Evolutionary conservation across 2,888 invertebrate genomes (phyloP).

Genomic region (Rambutsinella grinnellia): DNA sequence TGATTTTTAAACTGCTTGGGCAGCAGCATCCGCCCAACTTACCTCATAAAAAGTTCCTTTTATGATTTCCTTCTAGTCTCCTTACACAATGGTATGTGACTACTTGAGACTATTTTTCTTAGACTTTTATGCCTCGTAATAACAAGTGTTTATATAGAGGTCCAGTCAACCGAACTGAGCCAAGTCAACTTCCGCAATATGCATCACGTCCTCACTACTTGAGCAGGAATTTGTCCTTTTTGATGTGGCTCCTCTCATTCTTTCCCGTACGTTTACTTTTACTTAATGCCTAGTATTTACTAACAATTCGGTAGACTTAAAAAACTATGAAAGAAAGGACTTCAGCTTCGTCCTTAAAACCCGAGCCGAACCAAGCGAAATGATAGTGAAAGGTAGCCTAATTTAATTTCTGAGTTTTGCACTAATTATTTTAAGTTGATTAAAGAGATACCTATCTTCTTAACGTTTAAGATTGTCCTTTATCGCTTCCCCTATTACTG

Average conservation of each 20-base stretch:
- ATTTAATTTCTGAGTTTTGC: constrained; percentile 47
- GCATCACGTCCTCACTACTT: neutral
- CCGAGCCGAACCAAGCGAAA: too few species aligned
- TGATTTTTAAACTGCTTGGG: neutral
- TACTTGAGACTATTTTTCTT: constrained; percentile 15
- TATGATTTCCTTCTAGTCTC: constrained; percentile 42
- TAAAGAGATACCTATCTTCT: constrained; percentile 21
- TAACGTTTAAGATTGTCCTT: neutral
- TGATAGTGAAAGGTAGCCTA: constrained; percentile 17
- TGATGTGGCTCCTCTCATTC: neutral
- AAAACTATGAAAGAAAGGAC: neutral
- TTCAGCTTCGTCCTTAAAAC: too few species aligned
- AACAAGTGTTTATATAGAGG: neutral
- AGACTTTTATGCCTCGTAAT: neutral
- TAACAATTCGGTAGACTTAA: neutral
- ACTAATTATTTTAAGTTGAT: constrained; percentile 55
- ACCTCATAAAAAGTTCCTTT: constrained; percentile 40
- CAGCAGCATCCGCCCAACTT: constrained; percentile 17
- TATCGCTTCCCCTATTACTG: neutral
- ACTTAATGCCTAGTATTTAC: neutral
- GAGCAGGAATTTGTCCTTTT: constrained; percentile 12
- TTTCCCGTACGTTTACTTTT: too few species aligned
- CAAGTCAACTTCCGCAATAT: neutral
- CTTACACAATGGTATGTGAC: constrained; percentile 9
- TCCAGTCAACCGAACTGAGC: too few species aligned